Conservation (phyloP, 2,888 invertebrate genomes). For the Brachypterus glaber region DNA sequence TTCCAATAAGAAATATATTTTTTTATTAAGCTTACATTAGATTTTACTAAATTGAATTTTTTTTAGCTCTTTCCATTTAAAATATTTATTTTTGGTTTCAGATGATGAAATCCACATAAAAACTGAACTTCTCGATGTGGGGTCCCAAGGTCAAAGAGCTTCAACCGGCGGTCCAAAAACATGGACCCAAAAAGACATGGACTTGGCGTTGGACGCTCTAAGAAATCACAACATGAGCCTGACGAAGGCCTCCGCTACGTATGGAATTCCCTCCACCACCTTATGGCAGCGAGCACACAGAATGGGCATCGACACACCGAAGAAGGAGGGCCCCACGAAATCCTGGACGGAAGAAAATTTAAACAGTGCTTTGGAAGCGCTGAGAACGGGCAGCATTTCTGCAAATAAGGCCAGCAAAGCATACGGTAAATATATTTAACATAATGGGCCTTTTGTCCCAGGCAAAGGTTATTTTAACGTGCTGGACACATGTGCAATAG, state of each 20-base stretch:
- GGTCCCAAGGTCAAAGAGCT: conserved; percentile 38
- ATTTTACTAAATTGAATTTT: neutral
- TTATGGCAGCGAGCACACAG: conserved; percentile 86
- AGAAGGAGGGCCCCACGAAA: conserved; percentile 79
- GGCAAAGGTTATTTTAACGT: no score
- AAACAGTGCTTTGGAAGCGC: conserved; percentile 70
- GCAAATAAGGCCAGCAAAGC: conserved; percentile 89
- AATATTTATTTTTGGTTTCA: neutral
- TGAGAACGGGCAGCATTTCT: conserved; percentile 76
- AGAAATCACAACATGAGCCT: conserved; percentile 82
- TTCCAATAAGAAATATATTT: no score
- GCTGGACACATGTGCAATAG: no score
- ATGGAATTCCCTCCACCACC: conserved; percentile 84
- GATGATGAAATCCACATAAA: no score
- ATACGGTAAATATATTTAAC: conserved; percentile 48
- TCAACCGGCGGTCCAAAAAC: conserved; percentile 59
- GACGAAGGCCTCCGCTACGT: conserved; percentile 76
- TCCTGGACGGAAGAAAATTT: conserved; percentile 82
- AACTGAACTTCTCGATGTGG: conserved; percentile 28
- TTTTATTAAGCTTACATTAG: no score
- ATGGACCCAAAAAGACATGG: conserved; percentile 87
- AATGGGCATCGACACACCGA: conserved; percentile 82
- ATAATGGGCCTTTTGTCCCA: no score
- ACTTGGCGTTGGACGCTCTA: conserved; percentile 75
- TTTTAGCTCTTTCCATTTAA: neutral